Conservation (phyloP, 2,113 vertebrate genomes). For the Mystacornis crossleyi region DNA sequence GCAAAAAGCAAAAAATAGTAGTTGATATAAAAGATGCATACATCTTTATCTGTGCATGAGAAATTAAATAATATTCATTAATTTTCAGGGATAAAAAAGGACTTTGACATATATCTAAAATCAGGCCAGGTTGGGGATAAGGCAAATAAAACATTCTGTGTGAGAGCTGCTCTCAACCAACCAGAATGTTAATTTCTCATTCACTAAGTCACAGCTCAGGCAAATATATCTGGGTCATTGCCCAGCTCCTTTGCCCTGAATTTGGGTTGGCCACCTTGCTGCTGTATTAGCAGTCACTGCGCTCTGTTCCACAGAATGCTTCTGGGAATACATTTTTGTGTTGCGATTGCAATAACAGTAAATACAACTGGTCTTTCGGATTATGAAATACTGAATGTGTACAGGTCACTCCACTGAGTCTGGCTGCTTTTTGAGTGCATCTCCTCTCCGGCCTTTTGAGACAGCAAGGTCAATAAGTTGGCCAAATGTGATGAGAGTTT, state of each 20-base stretch:
- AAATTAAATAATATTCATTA: neutral
- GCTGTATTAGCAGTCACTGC: neutral
- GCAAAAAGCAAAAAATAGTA: neutral
- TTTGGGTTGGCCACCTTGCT: neutral
- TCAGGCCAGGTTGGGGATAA: neutral
- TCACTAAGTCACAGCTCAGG: neutral
- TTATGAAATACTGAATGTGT: neutral
- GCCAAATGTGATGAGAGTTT: neutral
- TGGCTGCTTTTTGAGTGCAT: neutral
- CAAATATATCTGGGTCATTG: neutral
- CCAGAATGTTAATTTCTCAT: neutral
- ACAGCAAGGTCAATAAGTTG: neutral
- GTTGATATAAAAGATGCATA: neutral
- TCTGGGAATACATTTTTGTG: conserved; percentile 1
- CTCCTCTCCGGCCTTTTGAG: conserved; percentile 1
- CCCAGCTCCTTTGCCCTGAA: conserved; percentile 15
- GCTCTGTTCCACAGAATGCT: neutral
- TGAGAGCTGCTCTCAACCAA: neutral
- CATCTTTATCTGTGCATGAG: neutral
- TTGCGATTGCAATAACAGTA: neutral
- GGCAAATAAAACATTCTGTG: neutral
- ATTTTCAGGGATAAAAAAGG: conserved; percentile 18
- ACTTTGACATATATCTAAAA: neutral
- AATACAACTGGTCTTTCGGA: neutral
- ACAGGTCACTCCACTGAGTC: neutral